Conservation (phyloP, 2,888 invertebrate species). For the Chironomus riparius region DNA sequence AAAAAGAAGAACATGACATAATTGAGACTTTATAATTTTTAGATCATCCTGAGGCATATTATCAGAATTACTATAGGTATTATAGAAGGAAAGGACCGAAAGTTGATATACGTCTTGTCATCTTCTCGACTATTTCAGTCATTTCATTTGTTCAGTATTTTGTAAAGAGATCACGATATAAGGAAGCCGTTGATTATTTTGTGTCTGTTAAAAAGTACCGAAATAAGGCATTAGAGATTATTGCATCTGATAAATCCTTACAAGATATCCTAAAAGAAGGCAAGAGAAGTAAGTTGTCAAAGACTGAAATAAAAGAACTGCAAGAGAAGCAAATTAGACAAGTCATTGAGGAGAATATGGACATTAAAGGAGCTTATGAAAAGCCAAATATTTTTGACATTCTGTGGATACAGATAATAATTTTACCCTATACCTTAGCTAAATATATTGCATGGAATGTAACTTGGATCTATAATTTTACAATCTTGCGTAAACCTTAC, state of each 20-base stretch:
- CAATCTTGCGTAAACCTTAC: conserved; percentile 62
- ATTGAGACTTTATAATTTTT: not conserved
- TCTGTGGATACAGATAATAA: conserved; percentile 72
- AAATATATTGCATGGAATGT: conserved; percentile 65
- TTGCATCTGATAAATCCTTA: conserved; percentile 44
- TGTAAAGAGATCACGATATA: conserved; percentile 67
- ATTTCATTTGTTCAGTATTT: conserved; percentile 81
- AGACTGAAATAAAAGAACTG: conserved; percentile 61
- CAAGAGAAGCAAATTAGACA: conserved; percentile 68
- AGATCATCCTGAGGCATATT: conserved; percentile 87
- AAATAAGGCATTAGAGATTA: conserved; percentile 63
- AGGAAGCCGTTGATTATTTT: conserved; percentile 79
- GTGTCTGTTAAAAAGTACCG: conserved; percentile 77
- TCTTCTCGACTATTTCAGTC: conserved; percentile 72
- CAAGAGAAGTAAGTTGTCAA: conserved; percentile 47
- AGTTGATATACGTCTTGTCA: conserved; percentile 81
- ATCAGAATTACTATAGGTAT: conserved; percentile 78
- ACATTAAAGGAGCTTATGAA: conserved; percentile 85
- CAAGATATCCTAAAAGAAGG: conserved; percentile 39
- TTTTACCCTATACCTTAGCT: conserved; percentile 66
- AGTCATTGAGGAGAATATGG: conserved; percentile 87
- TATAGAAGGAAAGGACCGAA: conserved; percentile 83
- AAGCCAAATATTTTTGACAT: conserved; percentile 71
- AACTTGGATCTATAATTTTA: conserved; percentile 75
- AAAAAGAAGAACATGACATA: too few relatives aligned